Evolutionary conservation across 1,140 invertebrate species (phyloP).

Genomic region (Choristoneura fumiferana): DNA sequence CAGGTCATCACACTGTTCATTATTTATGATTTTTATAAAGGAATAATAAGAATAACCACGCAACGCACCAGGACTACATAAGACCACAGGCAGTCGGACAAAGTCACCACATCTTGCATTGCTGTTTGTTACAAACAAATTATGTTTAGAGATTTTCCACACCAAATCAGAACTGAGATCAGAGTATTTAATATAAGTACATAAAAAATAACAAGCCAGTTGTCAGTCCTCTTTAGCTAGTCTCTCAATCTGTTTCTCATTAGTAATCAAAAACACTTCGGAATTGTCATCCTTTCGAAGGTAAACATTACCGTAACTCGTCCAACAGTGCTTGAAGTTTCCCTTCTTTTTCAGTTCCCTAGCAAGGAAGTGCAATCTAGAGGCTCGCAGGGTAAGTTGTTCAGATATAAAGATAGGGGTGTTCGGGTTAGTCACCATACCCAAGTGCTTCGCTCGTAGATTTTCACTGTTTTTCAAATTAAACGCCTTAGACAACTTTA

Average conservation of each 20-base stretch:
- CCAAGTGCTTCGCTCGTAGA: slow-evolving; percentile 28
- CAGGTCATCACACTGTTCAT: no score
- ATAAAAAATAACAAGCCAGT: no score
- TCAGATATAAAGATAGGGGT: slow-evolving; percentile 26
- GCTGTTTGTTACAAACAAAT: no score
- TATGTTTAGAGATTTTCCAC: no score
- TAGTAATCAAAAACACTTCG: neutral
- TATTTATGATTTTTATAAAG: no score
- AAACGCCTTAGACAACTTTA: slow-evolving; percentile 26
- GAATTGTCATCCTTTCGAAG: neutral
- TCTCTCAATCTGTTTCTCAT: neutral
- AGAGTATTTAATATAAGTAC: neutral
- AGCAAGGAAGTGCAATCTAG: slow-evolving; percentile 16
- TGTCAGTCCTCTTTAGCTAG: no score
- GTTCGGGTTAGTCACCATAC: slow-evolving; percentile 21
- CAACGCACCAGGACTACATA: no score
- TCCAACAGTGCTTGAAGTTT: neutral
- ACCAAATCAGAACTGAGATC: no score
- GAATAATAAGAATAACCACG: no score
- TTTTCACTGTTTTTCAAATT: slow-evolving; percentile 29
- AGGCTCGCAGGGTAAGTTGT: slow-evolving; percentile 24
- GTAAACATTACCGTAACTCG: neutral
- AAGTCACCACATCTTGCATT: no score
- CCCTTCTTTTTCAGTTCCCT: neutral
- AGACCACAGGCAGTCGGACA: no score